Base-by-base conservation (phyloP, 1,140 invertebrate species). In the Episyrphus balteatus region DNA sequence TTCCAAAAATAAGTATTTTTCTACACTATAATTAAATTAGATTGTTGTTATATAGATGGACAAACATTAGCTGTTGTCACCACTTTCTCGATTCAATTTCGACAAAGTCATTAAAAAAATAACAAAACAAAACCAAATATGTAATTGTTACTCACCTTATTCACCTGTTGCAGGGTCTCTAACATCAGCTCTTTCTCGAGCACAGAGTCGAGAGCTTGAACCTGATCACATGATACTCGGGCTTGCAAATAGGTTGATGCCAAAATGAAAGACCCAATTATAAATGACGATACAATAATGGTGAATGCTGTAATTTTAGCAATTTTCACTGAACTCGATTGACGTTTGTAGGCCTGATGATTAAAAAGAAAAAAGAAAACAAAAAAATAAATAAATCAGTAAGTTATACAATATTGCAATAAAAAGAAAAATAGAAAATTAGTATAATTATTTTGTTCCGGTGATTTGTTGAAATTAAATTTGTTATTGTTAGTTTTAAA, bases 231-330 rank as follows among this genome's bases (percentile, higher is more conserved):
- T 11, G 82, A 80, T 26, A 80, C 76, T 48, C 80, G 77, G 26
- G 82, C 83, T 56, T 83, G 78, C n/a, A 91, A 76, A 74, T 84
- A 91, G 51, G 86, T 80, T 7, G 83, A 80, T 26, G 84, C 83
- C 50, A 91, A 67, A 55, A 88, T 83, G 61, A 87, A 87, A 46
- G 80, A 73, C 21, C 86, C 86, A 50, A 89, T 68, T 38, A 89
- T 76, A 51, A 88, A 74, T 8, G 83, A 81, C 32, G 86, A 81
- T 1, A 81, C 75, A 43, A 89, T 78, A 45, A 91, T 73, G 40
- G 86, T 89, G 45, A 84, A 70, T 15, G 83, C 85, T 13, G 81
- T 79, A 57, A 89, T 88, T 63, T 80, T 79, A 3, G 87, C 83
- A 44, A 89, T 84, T 67, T 89, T 85, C 13, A 89, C 82, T 36